phyloP scores from a whole-genome alignment of 2,888 invertebrate genomes.

The Acleris cristana region DNA sequence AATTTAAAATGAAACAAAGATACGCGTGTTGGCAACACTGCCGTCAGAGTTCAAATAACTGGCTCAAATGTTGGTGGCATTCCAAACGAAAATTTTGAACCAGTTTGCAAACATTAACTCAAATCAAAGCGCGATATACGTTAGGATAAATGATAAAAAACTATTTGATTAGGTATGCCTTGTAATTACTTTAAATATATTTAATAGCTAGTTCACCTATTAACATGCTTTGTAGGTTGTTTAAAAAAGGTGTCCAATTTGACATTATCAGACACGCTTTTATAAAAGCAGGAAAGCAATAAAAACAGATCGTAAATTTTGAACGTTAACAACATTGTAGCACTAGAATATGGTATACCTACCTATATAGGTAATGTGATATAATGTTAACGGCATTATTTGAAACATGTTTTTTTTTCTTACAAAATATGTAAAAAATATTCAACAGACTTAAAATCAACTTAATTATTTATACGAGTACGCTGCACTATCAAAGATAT shows the following conservation, averaged over 20 bases:
- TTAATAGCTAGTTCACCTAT: not conserved
- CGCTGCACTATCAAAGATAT: conserved; percentile 12
- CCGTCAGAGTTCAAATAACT: not conserved
- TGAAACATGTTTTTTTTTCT: not conserved
- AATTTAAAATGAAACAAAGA: not conserved
- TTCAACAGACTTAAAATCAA: not conserved
- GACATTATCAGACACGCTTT: conserved; percentile 19
- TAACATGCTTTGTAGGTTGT: conserved; percentile 11
- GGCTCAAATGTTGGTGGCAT: not conserved
- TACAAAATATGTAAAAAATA: not conserved
- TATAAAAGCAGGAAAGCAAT: conserved; percentile 13
- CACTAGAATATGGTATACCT: not conserved
- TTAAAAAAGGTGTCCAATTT: conserved; percentile 8
- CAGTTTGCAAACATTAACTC: too few relatives aligned
- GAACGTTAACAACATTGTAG: not conserved
- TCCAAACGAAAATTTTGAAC: not conserved
- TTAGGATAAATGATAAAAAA: too few relatives aligned
- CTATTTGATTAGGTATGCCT: too few relatives aligned
- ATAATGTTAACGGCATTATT: not conserved
- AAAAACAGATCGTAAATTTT: conserved; percentile 18
- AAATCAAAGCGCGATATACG: too few relatives aligned
- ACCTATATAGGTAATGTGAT: not conserved
- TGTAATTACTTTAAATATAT: too few relatives aligned
- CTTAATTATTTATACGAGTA: conserved; percentile 13
- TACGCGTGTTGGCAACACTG: not conserved